Conservation (phyloP, 2,888 invertebrate species). For the Torymus auratus region DNA sequence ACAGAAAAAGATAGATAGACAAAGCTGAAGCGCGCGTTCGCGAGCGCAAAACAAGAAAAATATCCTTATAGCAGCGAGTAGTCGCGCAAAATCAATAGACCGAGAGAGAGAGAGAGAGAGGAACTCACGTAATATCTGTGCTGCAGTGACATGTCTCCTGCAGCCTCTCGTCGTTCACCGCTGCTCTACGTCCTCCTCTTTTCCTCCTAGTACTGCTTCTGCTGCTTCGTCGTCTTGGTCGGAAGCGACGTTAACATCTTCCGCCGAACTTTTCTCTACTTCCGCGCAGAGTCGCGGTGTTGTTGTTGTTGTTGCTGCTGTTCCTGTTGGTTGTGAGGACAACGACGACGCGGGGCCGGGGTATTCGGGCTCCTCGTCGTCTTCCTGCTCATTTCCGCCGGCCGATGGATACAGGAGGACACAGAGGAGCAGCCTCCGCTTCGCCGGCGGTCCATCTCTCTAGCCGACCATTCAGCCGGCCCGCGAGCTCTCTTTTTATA, state of each 20-base stretch:
- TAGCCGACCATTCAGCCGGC: not conserved
- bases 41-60: not conserved
- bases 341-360: not conserved
- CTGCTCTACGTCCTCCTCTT: constrained; percentile 1
- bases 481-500: not conserved
- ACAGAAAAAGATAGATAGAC: not conserved
- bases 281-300: no score
- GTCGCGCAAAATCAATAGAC: constrained; percentile 21
- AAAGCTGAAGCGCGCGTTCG: not conserved
- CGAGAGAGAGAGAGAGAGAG: not conserved
- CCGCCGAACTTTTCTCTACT: not conserved
- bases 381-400: not conserved
- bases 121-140: constrained; percentile 75
- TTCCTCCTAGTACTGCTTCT: not conserved
- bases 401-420: not conserved
- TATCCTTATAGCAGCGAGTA: not conserved
- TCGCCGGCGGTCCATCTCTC: not conserved
- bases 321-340: not conserved
- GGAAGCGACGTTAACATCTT: constrained; percentile 43
- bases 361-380: constrained; percentile 4
- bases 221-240: constrained; percentile 17
- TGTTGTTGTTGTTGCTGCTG: constrained; percentile 10
- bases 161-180: constrained; percentile 51
- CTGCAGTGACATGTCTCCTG: constrained; percentile 73
- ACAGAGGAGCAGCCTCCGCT: not conserved